Evolutionary conservation across 2,888 invertebrate species (phyloP), one percentile per base, ranked within the genome.

Genomic region (Harpalus rubripes): DNA sequence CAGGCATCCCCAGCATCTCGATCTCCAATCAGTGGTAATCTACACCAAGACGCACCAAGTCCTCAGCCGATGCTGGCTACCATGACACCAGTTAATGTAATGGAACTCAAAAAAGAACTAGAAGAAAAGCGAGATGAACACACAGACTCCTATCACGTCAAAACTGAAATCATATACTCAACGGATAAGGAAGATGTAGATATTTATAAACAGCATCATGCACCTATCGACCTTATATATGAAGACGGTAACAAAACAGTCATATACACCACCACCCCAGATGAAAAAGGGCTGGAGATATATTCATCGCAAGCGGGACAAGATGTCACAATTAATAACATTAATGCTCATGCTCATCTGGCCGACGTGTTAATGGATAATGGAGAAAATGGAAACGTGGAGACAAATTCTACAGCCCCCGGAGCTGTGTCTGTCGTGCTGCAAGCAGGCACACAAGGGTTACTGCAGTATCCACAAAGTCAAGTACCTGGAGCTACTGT

Each of bases 31-130:
- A 85, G 80, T 32, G 85, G 85, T 7, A 84, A 78, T 52, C 78
- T 86, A 41, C 86, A 84, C 12, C 92, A 93, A 87, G 93, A 93
- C 87, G 94, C 94, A 65, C 94, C 94, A 79, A 91, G 94, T 91
- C 95, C 94, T 88, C 95, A 95, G 88, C 94, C 95, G 86, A 95
- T 96, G 91, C 93, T 97, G 87, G 96, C 96, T 87, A 96, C 96
- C 89, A 97, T 97, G 96, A 96, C 96, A 86, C 96, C 96, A 85
- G 96, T 96, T 87, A 96, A 96, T 89, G 96, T 96, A 56, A 93
- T 96, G 88, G 96, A 96, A 89, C 93, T 95, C 83, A 91, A 94
- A 88, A 94, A 94, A 85, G 94, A 94, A 89, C 93, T 94, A 92
- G 94, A 94, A 89, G 92, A 93, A 85, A 92, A 92, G 87, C 92